Evolutionary conservation across 37 sponge, comb jelly and placozoan genomes (phyloP).

Genomic region (Halichondria panicea): DNA sequence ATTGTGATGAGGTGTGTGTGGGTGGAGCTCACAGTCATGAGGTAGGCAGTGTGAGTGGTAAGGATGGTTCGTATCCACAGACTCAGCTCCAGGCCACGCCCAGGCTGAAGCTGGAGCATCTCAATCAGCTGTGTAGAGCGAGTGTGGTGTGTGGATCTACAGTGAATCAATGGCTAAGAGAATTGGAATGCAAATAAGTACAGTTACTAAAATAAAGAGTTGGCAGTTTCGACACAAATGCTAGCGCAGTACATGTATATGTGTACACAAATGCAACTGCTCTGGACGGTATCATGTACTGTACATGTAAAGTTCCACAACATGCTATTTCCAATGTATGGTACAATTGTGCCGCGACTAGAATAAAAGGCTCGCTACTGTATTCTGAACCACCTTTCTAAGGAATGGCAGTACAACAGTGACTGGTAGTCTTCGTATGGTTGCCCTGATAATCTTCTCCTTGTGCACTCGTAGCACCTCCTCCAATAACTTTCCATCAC

Average conservation of each 20-base stretch:
- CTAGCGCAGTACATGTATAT: background rate
- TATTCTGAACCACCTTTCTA: too few relatives aligned
- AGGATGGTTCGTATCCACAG: slow-evolving; percentile 49
- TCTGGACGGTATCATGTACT: background rate
- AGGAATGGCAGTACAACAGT: slow-evolving; percentile 36
- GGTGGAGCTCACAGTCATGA: slow-evolving; percentile 37
- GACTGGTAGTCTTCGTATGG: slow-evolving; percentile 32
- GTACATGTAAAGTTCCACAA: background rate
- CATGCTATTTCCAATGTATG: too few relatives aligned
- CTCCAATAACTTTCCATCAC: slow-evolving; percentile 45
- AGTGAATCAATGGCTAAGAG: background rate
- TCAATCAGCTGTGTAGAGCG: slow-evolving; percentile 15
- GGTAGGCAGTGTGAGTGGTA: slow-evolving; percentile 49
- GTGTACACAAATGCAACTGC: background rate
- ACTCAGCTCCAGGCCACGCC: slow-evolving; percentile 47
- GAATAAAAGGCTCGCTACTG: too few relatives aligned
- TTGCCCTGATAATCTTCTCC: slow-evolving; percentile 29
- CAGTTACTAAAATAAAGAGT: background rate
- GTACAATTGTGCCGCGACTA: too few relatives aligned
- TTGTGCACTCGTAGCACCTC: slow-evolving; percentile 19
- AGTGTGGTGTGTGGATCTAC: background rate
- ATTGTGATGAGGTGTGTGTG: too few relatives aligned
- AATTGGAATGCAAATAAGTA: too few relatives aligned
- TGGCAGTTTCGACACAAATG: background rate
- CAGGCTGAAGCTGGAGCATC: slow-evolving; percentile 31